Evolutionary conservation across 1,140 invertebrate species (phyloP).

Genomic region (Pentalonia nigronervosa): DNA sequence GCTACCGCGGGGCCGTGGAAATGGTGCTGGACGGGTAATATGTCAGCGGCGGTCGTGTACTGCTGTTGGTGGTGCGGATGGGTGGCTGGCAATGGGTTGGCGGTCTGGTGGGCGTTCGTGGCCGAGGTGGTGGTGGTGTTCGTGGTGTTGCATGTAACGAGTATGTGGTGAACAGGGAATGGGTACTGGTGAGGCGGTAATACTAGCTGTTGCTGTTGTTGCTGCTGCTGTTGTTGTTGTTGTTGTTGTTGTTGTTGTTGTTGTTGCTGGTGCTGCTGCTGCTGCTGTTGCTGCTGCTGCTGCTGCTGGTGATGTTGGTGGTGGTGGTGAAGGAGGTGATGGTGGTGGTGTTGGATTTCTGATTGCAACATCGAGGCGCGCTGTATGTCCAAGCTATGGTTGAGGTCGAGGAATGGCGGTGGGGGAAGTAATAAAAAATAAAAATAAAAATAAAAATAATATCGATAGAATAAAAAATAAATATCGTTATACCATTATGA

Average conservation of each 20-base stretch:
- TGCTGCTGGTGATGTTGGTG: background rate
- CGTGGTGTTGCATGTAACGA: conserved; percentile 25
- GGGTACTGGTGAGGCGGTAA: conserved; percentile 37
- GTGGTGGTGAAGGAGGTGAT: background rate
- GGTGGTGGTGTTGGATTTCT: conserved; percentile 36
- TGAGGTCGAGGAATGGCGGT: background rate
- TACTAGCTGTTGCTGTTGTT: conserved; percentile 42
- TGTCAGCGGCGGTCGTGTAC: conserved; percentile 32
- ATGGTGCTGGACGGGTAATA: conserved; percentile 48
- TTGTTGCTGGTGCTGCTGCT: conserved; percentile 28
- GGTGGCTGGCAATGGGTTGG: background rate
- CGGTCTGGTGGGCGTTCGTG: conserved; percentile 19
- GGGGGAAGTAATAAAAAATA: conserved; percentile 26
- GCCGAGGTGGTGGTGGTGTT: conserved; percentile 9
- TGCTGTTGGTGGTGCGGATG: background rate
- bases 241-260: background rate
- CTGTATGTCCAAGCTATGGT: conserved; percentile 49
- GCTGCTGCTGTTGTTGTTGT: too few species aligned
- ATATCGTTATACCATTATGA: background rate
- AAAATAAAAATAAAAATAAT: conserved; percentile 40
- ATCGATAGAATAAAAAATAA: conserved; percentile 2
- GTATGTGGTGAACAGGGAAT: conserved; percentile 43
- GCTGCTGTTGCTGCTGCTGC: conserved; percentile 15
- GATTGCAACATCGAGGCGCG: conserved; percentile 49
- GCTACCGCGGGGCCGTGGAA: conserved; percentile 8